A percentile compares a stretch with the other conserved stretches of the same genome.
Evolutionary conservation across 92 coral and sea anemone species (phyloP).

Genomic region (Heteractis magnifica): DNA sequence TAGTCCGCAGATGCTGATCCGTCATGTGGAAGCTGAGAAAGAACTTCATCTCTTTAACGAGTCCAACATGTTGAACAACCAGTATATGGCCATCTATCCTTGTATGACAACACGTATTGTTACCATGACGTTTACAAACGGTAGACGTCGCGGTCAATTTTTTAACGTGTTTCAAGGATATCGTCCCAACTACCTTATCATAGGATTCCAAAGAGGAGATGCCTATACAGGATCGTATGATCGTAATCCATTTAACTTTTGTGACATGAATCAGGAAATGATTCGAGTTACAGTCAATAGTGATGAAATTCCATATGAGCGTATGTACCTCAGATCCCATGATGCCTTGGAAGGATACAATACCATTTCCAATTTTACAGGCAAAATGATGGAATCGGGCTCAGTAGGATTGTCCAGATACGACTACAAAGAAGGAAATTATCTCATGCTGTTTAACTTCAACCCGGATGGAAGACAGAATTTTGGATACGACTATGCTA

Average conservation of each 20-base stretch:
- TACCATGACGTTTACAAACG: slow-evolving; percentile 9
- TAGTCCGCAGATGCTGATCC: background rate
- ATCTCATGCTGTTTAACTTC: no score
- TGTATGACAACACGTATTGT: slow-evolving; percentile 14
- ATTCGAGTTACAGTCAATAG: background rate
- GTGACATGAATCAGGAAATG: slow-evolving; percentile 3
- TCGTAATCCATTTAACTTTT: background rate
- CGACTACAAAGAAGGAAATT: no score
- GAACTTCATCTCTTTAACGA: background rate
- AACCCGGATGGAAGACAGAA: background rate
- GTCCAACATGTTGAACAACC: no score
- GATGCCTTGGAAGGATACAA: no score
- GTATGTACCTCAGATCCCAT: no score
- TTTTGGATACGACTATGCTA: slow-evolving; percentile 7
- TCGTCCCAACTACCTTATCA: slow-evolving; percentile 1
- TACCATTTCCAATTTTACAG: no score
- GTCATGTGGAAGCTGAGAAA: background rate
- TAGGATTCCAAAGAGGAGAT: no score
- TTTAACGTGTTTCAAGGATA: background rate
- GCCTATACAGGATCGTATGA: no score
- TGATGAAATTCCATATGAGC: background rate
- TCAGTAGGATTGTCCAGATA: no score
- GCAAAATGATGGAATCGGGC: no score
- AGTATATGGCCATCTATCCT: background rate
- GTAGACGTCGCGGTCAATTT: background rate